Conservation (phyloP, 2,797 vertebrate genomes). For the Gambusia yucatana region DNA sequence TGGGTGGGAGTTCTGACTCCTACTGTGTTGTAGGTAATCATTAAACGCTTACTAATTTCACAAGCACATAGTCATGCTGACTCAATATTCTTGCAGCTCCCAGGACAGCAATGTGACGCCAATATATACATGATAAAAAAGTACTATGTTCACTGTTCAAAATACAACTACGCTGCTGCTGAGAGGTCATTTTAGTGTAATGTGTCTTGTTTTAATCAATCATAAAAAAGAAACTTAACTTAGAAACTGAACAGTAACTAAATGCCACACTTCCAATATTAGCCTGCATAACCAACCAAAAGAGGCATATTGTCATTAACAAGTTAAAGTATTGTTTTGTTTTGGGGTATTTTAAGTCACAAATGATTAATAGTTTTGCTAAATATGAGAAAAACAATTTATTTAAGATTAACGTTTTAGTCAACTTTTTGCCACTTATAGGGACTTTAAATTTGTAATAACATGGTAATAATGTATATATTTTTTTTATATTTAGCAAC, state of each 20-base stretch:
- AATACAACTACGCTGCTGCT: background rate
- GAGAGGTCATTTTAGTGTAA: background rate
- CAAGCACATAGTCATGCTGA: slow-evolving; percentile 22
- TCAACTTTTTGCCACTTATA: background rate
- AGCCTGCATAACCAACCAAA: background rate
- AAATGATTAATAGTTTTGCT: background rate
- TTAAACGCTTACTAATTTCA: slow-evolving; percentile 63
- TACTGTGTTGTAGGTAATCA: slow-evolving; percentile 69
- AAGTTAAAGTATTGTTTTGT: background rate
- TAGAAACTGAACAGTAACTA: background rate
- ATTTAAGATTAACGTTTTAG: background rate
- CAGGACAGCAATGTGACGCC: slow-evolving; percentile 32
- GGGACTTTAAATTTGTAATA: background rate
- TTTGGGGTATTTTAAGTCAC: background rate
- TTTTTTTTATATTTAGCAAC: background rate
- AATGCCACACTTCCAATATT: background rate
- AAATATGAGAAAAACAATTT: background rate
- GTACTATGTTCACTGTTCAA: background rate
- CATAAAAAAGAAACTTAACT: background rate
- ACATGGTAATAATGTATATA: background rate
- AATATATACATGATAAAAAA: background rate
- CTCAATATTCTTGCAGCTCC: slow-evolving; percentile 20
- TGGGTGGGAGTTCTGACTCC: background rate
- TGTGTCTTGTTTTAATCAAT: background rate
- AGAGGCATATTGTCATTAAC: background rate